Evolutionary conservation across 2,797 vertebrate species (phyloP).

Genomic region (Notamacropus eugenii): DNA sequence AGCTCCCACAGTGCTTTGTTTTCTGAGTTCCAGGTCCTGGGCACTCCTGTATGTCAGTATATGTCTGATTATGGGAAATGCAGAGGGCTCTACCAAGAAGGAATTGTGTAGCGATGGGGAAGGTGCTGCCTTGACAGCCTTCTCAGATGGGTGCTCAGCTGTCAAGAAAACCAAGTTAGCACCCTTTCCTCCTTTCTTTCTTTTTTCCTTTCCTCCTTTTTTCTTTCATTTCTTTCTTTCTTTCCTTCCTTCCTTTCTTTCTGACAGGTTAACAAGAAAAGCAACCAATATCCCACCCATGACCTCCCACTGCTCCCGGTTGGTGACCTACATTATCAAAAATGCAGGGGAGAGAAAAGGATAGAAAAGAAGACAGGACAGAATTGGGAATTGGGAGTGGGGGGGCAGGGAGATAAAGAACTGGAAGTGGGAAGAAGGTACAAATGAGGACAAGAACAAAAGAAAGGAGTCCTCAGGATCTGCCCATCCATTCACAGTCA

Average conservation of each 20-base stretch:
- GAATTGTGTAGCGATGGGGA: neutral
- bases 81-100: neutral
- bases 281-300: neutral
- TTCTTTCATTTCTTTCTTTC: neutral
- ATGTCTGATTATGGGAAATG: neutral
- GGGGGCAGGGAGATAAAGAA: neutral
- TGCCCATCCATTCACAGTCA: neutral
- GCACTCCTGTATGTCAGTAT: neutral
- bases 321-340: neutral
- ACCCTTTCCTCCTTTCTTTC: neutral
- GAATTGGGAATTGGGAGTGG: neutral
- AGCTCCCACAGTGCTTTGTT: neutral
- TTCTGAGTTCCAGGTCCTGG: neutral
- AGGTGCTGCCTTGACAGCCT: neutral
- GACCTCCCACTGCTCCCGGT: neutral
- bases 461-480: neutral
- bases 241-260: neutral
- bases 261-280: neutral
- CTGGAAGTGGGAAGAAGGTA: neutral
- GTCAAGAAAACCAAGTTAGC: neutral
- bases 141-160: neutral
- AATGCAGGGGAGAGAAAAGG: neutral
- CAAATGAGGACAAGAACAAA: neutral
- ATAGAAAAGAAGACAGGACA: neutral
- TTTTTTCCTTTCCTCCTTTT: neutral